Percentiles rank a stretch among this genome's conserved stretches.
These are phyloP conservation scores for Ophraella communa DNA, from an alignment of 2,888 invertebrate genomes.

Conservation along the genomic window DNA sequence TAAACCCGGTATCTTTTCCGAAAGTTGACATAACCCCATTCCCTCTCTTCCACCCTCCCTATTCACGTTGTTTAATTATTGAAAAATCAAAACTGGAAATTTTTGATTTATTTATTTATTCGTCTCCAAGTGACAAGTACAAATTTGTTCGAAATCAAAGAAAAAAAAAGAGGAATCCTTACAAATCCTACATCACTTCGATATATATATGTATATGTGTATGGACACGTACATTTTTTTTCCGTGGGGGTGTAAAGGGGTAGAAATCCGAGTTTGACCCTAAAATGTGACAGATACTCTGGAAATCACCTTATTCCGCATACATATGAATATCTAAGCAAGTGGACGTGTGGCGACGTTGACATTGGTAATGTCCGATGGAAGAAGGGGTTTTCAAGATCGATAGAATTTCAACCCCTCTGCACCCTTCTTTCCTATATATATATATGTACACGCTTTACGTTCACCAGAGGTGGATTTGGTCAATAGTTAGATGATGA, in stretches of 20 bases:
- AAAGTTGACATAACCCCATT: constrained; percentile 21
- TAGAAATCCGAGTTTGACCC: too few relatives aligned
- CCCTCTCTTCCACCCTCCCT: too few relatives aligned
- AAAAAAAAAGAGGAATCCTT: constrained; percentile 19
- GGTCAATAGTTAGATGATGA: not conserved
- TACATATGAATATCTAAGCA: constrained; percentile 59
- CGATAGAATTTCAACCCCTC: constrained; percentile 51
- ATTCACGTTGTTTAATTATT: constrained; percentile 21
- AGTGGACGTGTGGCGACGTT: constrained; percentile 55
- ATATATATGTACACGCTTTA: too few relatives aligned
- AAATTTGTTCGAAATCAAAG: constrained; percentile 25
- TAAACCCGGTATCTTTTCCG: constrained; percentile 29
- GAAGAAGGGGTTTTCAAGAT: constrained; percentile 53
- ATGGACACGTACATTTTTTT: constrained; percentile 33
- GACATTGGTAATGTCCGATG: constrained; percentile 48
- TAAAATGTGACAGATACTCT: constrained; percentile 32
- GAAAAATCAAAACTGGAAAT: too few relatives aligned
- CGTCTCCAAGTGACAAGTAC: constrained; percentile 17
- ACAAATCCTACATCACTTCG: constrained; percentile 20
- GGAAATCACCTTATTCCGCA: constrained; percentile 37
- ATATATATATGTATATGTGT: constrained; percentile 26
- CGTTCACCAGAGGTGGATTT: constrained; percentile 40
- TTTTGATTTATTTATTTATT: too few relatives aligned
- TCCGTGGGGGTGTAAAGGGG: too few relatives aligned
- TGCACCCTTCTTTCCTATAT: constrained; percentile 24